phyloP scores from a whole-genome alignment of 2,113 vertebrate genomes.

The Anolis carolinensis region DNA sequence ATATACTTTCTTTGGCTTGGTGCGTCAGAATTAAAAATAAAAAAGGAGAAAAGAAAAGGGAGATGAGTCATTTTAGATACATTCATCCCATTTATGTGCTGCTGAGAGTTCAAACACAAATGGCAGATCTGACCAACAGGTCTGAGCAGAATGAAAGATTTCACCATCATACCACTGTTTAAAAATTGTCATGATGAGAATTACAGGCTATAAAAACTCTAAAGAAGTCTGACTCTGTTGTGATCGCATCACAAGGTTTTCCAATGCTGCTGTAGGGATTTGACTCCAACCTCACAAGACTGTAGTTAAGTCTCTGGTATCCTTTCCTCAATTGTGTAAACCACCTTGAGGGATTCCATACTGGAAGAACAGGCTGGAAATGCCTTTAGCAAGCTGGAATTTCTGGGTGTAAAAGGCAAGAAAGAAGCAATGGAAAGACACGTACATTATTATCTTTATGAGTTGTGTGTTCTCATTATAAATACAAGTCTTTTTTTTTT shows the following conservation, averaged over 20 bases:
- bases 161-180: neutral
- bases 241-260: neutral
- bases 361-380: neutral
- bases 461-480: neutral
- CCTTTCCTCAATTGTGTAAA: neutral
- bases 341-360: neutral
- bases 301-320: neutral
- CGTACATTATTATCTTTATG: neutral
- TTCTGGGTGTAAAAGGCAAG: neutral
- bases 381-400: neutral
- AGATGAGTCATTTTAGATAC: neutral
- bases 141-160: neutral
- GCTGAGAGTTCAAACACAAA: neutral
- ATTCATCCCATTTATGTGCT: neutral
- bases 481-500: no score
- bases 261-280: neutral
- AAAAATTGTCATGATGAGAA: neutral
- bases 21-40: neutral
- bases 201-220: neutral
- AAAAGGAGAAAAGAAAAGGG: no score
- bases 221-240: neutral
- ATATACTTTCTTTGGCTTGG: constrained; percentile 1
- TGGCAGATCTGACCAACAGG: neutral
- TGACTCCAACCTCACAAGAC: neutral
- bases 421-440: no score